A percentile compares a stretch with the other conserved stretches of the same genome.
Conservation (phyloP, 1,140 invertebrate species). For the Pseudachorutes palmiensis region DNA sequence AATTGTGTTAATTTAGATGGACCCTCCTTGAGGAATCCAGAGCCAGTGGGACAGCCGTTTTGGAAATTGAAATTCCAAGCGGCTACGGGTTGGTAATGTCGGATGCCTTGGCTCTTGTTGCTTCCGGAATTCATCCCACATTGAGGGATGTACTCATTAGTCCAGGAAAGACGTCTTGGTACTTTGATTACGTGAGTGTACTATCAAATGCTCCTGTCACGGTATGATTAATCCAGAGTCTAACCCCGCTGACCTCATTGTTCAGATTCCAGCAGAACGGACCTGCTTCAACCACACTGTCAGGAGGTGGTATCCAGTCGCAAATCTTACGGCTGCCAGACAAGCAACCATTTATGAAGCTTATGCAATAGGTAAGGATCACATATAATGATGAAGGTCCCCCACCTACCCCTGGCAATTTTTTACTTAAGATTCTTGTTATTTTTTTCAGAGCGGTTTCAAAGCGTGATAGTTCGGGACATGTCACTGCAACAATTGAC, state of each 20-base stretch:
- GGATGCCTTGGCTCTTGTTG: constrained; percentile 46
- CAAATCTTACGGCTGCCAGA: constrained; percentile 51
- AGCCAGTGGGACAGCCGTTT: constrained; percentile 80
- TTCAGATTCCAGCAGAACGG: constrained; percentile 44
- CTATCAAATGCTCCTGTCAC: no score
- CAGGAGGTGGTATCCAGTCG: constrained; percentile 53
- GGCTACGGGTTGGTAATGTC: constrained; percentile 86
- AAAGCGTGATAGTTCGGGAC: constrained; percentile 50
- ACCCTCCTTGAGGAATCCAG: constrained; percentile 63
- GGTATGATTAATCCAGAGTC: no score
- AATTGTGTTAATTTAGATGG: constrained; percentile 49
- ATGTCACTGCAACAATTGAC: constrained; percentile 50
- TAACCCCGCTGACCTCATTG: no score
- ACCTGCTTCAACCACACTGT: constrained; percentile 48
- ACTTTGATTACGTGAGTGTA: constrained; percentile 44
- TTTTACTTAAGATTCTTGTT: constrained; percentile 30
- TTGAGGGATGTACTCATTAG: constrained; percentile 41
- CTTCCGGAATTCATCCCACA: constrained; percentile 40
- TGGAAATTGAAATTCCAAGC: constrained; percentile 85
- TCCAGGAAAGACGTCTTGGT: constrained; percentile 44
- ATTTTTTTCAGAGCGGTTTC: constrained; percentile 52
- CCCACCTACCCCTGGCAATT: no score
- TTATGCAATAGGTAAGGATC: constrained; percentile 54
- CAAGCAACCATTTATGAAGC: constrained; percentile 52
- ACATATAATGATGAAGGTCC: no score